Evolutionary conservation across 1,140 invertebrate genomes (phyloP).

Genomic region (Luehdorfia chinensis): DNA sequence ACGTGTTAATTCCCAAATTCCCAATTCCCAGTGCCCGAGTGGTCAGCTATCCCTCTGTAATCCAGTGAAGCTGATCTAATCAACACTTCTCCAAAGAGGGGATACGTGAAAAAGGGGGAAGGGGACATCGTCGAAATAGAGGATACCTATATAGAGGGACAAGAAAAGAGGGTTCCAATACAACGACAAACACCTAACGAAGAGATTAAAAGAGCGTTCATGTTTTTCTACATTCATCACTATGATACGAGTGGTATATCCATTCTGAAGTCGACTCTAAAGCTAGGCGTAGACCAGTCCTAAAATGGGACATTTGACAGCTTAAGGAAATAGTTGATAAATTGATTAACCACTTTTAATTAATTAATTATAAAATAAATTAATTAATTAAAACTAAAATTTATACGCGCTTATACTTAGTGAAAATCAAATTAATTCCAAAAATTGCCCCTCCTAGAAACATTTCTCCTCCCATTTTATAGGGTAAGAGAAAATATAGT

Average conservation of each 20-base stretch:
- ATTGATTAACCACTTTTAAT: no score
- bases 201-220: neutral
- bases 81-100: slow-evolving; percentile 50
- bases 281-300: no score
- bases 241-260: neutral
- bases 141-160: neutral
- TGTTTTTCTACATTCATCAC: neutral
- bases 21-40: slow-evolving; percentile 47
- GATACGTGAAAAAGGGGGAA: slow-evolving; percentile 2
- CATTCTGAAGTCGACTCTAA: no score
- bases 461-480: no score
- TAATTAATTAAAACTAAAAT: no score
- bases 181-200: neutral
- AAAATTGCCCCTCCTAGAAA: no score
- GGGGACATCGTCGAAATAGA: slow-evolving; percentile 19
- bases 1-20: slow-evolving; percentile 59
- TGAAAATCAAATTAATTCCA: no score
- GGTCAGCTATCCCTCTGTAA: slow-evolving; percentile 55
- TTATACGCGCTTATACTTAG: no score
- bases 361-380: no score
- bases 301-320: no score
- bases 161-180: neutral
- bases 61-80: slow-evolving; percentile 63
- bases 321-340: no score
- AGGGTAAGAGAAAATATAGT: no score